Evolutionary conservation across 1,140 invertebrate genomes (phyloP), one percentile per base, ranked within the genome.

Genomic region (Limonius californicus): DNA sequence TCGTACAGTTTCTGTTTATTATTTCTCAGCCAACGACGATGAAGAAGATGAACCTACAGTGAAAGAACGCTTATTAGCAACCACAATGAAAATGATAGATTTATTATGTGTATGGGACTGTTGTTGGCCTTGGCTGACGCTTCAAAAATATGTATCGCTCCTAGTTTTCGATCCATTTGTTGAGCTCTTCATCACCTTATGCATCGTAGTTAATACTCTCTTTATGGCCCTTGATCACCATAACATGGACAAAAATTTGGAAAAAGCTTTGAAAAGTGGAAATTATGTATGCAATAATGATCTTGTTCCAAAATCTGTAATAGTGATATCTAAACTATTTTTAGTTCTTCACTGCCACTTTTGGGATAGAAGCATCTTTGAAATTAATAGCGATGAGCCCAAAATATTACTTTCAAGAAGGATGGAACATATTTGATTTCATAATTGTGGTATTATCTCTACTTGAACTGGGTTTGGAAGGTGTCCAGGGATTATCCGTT

Each of bases 341-440:
- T 1, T 81, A 98, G 95, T 96, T 98, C 80, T 98, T 98, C 81
- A 98, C 95, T 50, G 94, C 92, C 35, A 98, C 96, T 56, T 99
- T 99, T 78, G 94, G 90, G 61, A 93, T 96, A 72, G 96, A 99
- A 86, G 94, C 94, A n/a, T 88, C 87, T 21, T 80, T 97, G 77
- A 99, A 99, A 78, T 83, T 99, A 63, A 88, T 97, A 72, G 96
- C 96, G 2, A 94, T 98, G 88, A 97, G 94, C 79, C 95, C 95
- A 56, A 93, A 96, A 73, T 94, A 85, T 80, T 99, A 99, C 80
- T 97, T 99, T 83, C 92, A 96, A 86, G 95, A 97, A 79, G 94
- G 94, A 58, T 98, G 95, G 95, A 99, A 99, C 78, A 95, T 97
- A 70, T 99, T 99, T 80, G 96, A 99, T 83, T 97, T 97, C 77